These are phyloP conservation scores for Aplodontia rufa DNA, from an alignment of 2,113 vertebrate genomes.

Conservation along the genomic window DNA sequence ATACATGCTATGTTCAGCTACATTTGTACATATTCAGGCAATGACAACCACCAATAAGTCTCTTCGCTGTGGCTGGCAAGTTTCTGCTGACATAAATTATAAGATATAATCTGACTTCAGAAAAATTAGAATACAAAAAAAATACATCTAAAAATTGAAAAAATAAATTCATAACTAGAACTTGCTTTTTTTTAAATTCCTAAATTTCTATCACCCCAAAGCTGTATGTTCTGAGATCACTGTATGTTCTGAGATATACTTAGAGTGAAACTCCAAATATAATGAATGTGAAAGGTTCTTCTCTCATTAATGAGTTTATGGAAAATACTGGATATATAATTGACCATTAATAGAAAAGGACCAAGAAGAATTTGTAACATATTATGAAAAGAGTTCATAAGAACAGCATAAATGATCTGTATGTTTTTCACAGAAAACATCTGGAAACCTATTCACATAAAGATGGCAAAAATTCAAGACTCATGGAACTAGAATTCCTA, in stretches of 20 bases:
- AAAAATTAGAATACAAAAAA: neutral
- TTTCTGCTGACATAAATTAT: neutral
- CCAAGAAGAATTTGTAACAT: conserved; percentile 9
- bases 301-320: neutral
- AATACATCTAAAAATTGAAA: neutral
- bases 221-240: neutral
- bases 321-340: neutral
- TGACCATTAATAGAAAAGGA: neutral
- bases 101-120: neutral
- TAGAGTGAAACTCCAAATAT: neutral
- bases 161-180: conserved; percentile 9
- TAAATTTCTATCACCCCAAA: neutral
- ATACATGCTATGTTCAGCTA: neutral
- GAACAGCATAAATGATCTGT: neutral
- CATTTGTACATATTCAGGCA: neutral
- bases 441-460: conserved; percentile 8
- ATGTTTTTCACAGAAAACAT: neutral
- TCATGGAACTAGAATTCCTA: conserved; percentile 1
- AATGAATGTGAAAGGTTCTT: neutral
- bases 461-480: neutral
- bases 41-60: neutral
- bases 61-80: neutral
- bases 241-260: no score
- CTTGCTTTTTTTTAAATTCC: neutral
- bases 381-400: neutral